Evolutionary conservation across 2,113 vertebrate genomes (phyloP), one percentile per base, ranked within the genome.

Genomic region (Ameiurus melas): DNA sequence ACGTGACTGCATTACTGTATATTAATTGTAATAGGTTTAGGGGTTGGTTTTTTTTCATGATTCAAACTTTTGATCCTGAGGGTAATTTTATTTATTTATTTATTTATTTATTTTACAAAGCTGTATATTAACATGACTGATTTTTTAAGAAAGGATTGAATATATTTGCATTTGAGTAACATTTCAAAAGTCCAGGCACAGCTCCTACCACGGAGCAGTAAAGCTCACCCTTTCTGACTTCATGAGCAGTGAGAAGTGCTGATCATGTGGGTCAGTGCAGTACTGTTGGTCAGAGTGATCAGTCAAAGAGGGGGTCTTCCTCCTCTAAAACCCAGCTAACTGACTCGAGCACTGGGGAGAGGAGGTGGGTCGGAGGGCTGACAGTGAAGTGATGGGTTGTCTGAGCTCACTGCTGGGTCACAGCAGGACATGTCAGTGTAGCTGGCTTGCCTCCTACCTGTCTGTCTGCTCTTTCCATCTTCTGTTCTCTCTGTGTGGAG

Each of bases 301-400:
- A 90, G 94, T 95, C 95, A 96, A 95, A 95, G 68, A 80, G 80
- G 79, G 51, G 70, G 86, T 86, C 88, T 68, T 86, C 22, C 10
- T 86, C 93, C 83, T 33, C 20, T 60, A 3, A 79, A 51, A 79
- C 86, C 39, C 27, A 33, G 71, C 81, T 77, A 87, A 84, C 64
- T 92, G 93, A 92, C 87, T 90, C 89, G 89, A 89, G 92, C 92
- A 81, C 64, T 90, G 92, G 82, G 93, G 95, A 95, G 86, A 83
- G 70, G 77, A 95, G 94, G 94, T 82, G 92, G 93, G 94, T 95
- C 96, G 96, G 93, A 94, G 95, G 96, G 96, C 96, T 97, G 96
- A 97, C 96, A 97, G 95, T 94, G 94, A 96, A 95, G 93, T 97
- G 97, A 97, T 97, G 96, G 95, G 95, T 95, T 95, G 96, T 96